Evolutionary conservation across 2,113 vertebrate species (phyloP).

Genomic region (Vombatus ursinus): DNA sequence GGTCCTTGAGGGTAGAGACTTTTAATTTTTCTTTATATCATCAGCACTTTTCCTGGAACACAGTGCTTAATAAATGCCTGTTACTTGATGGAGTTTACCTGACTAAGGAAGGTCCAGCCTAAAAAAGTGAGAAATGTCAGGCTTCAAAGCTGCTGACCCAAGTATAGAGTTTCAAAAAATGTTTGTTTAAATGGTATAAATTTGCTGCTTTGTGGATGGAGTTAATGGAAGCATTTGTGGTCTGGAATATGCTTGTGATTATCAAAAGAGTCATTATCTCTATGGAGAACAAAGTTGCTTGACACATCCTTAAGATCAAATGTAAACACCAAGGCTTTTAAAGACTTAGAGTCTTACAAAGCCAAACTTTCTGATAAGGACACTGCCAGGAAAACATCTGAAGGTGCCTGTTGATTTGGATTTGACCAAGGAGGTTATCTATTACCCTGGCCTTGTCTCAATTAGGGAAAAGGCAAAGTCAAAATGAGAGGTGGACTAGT

Average conservation of each 20-base stretch:
- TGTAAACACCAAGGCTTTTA: neutral
- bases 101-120: neutral
- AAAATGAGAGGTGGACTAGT: neutral
- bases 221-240: neutral
- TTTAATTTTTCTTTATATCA: neutral
- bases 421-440: neutral
- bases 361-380: neutral
- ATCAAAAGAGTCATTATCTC: neutral
- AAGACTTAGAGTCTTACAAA: neutral
- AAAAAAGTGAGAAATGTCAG: neutral
- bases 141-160: neutral
- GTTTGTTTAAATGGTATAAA: neutral
- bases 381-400: neutral
- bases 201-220: neutral
- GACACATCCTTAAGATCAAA: neutral
- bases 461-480: neutral
- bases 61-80: neutral
- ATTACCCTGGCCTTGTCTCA: neutral
- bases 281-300: neutral
- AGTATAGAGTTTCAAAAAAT: neutral
- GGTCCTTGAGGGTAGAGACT: neutral
- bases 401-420: neutral
- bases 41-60: neutral
- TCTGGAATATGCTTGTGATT: neutral
- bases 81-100: neutral